These are phyloP conservation scores for Mus spretus DNA, from an alignment of 2,797 vertebrate genomes.

Conservation along the genomic window DNA sequence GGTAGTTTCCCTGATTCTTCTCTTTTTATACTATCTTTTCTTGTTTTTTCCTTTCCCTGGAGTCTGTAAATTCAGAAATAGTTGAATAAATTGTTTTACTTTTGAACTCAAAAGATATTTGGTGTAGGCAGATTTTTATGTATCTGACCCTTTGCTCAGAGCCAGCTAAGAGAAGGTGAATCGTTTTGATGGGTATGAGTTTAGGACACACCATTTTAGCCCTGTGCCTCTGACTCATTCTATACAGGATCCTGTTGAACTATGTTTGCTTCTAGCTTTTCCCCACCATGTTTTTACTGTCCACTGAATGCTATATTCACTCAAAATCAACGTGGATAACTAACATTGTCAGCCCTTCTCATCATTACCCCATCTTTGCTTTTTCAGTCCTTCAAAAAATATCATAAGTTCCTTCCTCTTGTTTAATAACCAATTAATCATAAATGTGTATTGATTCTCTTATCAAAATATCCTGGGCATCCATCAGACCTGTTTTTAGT, in stretches of 20 bases:
- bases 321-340: background rate
- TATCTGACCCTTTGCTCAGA: constrained; percentile 31
- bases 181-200: background rate
- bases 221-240: background rate
- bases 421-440: background rate
- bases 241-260: background rate
- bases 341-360: background rate
- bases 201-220: no score
- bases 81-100: background rate
- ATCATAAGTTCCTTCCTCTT: background rate
- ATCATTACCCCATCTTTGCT: constrained; percentile 20
- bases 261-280: background rate
- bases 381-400: background rate
- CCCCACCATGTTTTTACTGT: background rate
- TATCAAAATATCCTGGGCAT: background rate
- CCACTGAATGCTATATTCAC: background rate
- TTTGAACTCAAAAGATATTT: background rate
- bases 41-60: background rate
- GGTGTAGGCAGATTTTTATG: constrained; percentile 7
- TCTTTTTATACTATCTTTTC: background rate
- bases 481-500: background rate
- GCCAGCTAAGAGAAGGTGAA: constrained; percentile 12
- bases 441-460: constrained; percentile 1
- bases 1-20: background rate
- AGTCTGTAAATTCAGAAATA: background rate